Percentiles rank a stretch among this genome's conserved stretches.
These are phyloP conservation scores for Heteromyza rotundicornis DNA, from an alignment of 2,888 invertebrate genomes.

Conservation along the genomic window DNA sequence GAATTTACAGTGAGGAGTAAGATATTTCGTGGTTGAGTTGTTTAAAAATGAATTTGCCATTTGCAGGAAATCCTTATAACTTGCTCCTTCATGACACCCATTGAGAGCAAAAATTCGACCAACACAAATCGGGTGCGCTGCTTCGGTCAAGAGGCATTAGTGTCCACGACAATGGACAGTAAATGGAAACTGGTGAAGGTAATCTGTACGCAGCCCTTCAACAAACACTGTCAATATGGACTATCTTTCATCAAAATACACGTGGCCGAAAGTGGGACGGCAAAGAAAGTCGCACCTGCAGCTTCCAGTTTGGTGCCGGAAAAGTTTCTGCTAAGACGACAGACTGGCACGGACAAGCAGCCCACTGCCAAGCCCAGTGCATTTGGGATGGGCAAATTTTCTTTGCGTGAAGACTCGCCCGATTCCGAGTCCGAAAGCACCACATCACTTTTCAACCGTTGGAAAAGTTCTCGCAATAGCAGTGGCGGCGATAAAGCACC, in stretches of 20 bases:
- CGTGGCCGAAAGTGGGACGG: slow-evolving; percentile 46
- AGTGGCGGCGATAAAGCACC: slow-evolving; percentile 6
- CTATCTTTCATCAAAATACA: slow-evolving; percentile 79
- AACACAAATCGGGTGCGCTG: slow-evolving; percentile 76
- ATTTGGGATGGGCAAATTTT: slow-evolving; percentile 62
- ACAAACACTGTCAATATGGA: slow-evolving; percentile 79
- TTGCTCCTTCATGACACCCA: slow-evolving; percentile 79
- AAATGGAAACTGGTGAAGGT: slow-evolving; percentile 86
- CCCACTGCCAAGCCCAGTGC: not conserved
- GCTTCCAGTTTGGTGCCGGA: slow-evolving; percentile 32
- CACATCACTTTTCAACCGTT: slow-evolving; percentile 51
- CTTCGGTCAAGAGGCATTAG: slow-evolving; percentile 70
- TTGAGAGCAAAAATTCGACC: slow-evolving; percentile 73
- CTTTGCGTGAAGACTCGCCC: slow-evolving; percentile 66
- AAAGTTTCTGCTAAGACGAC: slow-evolving; percentile 19
- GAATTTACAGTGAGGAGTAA: slow-evolving; percentile 67
- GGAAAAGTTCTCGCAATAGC: slow-evolving; percentile 44
- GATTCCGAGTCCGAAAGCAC: slow-evolving; percentile 64
- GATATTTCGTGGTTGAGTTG: slow-evolving; percentile 5
- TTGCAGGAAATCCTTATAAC: slow-evolving; percentile 75
- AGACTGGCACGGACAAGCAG: slow-evolving; percentile 9
- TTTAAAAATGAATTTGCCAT: not conserved
- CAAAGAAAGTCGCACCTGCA: slow-evolving; percentile 23
- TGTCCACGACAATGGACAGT: slow-evolving; percentile 64
- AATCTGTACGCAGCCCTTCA: slow-evolving; percentile 87